Evolutionary conservation across 2,888 invertebrate species (phyloP), one percentile per base, ranked within the genome.

Genomic region (Notodonta dromedarius): DNA sequence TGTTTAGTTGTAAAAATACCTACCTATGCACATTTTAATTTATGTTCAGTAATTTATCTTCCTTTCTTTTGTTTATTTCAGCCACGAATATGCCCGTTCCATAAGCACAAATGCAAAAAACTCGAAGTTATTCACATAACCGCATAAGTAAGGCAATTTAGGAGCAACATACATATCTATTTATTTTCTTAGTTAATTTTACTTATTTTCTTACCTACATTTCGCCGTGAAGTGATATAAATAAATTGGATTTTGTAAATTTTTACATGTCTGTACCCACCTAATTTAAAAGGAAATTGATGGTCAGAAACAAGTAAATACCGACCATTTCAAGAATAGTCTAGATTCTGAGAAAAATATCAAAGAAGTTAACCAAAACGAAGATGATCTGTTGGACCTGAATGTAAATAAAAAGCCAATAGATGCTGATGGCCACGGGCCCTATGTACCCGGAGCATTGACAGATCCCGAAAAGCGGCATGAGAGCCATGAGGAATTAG

Each of bases 391-490:
- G 3, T 79, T 93, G 66, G 82, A 81, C 53, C 73, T 90, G 54
- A 74, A 83, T 67, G 71, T 78, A 61, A 83, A 82, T 58, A 86
- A 86, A 76, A 78, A 87, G 62, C 88, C 90, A 3, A 71, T 85
- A 48, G 89, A 91, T 64, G 73, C 66, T 6, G 85, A 88, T 9
- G 92, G 92, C 0, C 79, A 84, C 52, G 87, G 87, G 0, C 93
- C 93, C 7, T 95, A 95, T 68, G 84, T 95, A 9, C 95, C 95
- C 4, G 95, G 95, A 5, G 89, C 94, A 54, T 76, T 94, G 50
- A 95, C 95, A 11, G 94, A 94, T 40, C 82, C 87, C n/a, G 89
- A 94, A 35, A 85, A 94, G 73, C 85, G 94, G 59, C 92, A 94
- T 71, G 90, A 92, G 39, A 94, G 86, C 64, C 89, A 94, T 73